Evolutionary conservation across 2,888 invertebrate species (phyloP).

Genomic region (Heliconius hortense): DNA sequence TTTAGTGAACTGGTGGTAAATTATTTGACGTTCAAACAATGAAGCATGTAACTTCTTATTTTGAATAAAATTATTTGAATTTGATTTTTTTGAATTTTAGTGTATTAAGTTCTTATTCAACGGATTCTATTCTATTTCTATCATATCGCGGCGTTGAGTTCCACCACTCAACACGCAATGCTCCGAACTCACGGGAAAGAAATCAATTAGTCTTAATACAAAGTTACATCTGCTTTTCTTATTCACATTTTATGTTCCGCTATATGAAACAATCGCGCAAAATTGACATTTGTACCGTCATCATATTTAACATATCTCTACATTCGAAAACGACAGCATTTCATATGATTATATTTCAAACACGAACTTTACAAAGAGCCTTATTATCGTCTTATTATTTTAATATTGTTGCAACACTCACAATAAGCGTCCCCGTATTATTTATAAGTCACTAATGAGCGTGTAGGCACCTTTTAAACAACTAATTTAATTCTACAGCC

Average conservation of each 20-base stretch:
- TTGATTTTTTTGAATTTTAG: no score
- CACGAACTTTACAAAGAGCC: conserved; percentile 59
- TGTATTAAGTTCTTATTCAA: not conserved
- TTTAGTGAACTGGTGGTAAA: no score
- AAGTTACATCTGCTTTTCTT: not conserved
- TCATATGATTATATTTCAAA: conserved; percentile 41
- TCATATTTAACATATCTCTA: conserved; percentile 27
- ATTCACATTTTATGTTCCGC: not conserved
- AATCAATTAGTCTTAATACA: no score
- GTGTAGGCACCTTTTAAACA: conserved; percentile 68
- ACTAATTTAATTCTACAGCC: conserved; percentile 48
- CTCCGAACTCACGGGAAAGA: not conserved
- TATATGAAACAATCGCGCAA: conserved; percentile 1
- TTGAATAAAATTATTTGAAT: no score
- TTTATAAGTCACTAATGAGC: conserved; percentile 77
- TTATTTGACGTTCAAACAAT: no score
- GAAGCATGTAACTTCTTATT: no score
- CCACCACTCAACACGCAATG: not conserved
- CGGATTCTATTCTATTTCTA: no score
- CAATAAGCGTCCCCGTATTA: conserved; percentile 61
- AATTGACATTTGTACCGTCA: conserved; percentile 15
- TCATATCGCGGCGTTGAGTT: no score
- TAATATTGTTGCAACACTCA: conserved; percentile 76
- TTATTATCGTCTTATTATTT: conserved; percentile 77
- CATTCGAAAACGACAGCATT: conserved; percentile 32